phyloP scores from a whole-genome alignment of 2,113 vertebrate genomes.

The Dunckerocampus dactyliophorus region DNA sequence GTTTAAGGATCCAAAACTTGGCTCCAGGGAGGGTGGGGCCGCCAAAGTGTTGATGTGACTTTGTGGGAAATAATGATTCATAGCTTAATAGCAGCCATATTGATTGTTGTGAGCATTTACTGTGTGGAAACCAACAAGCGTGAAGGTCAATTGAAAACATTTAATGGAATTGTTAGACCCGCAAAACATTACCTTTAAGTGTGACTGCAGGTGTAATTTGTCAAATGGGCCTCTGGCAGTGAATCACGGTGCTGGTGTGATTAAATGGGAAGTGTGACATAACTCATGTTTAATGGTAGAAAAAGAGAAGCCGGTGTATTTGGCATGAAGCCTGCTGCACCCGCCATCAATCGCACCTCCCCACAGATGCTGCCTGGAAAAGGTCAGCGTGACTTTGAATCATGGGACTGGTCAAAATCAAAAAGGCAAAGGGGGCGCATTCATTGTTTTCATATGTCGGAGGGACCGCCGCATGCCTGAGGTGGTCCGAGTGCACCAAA shows the following conservation, averaged over 20 bases:
- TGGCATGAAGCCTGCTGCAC: slow-evolving; percentile 55
- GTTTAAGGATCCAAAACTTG: slow-evolving; percentile 44
- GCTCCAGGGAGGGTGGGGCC: slow-evolving; percentile 22
- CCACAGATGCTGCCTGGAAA: slow-evolving; percentile 64
- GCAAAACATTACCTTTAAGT: slow-evolving; percentile 50
- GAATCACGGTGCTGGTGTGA: slow-evolving; percentile 47
- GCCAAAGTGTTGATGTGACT: neutral
- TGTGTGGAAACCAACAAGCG: slow-evolving; percentile 22
- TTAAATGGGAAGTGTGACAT: slow-evolving; percentile 68
- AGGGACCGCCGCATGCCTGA: no score
- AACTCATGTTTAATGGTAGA: slow-evolving; percentile 72
- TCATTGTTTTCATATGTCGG: slow-evolving; percentile 47
- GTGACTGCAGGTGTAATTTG: slow-evolving; percentile 66
- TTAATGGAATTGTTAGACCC: slow-evolving; percentile 55
- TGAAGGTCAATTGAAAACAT: slow-evolving; percentile 67
- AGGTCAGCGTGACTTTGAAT: slow-evolving; percentile 73
- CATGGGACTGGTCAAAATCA: slow-evolving; percentile 55
- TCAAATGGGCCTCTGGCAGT: slow-evolving; percentile 58
- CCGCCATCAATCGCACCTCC: slow-evolving; percentile 62
- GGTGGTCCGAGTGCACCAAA: no score
- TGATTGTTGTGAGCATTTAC: slow-evolving; percentile 36
- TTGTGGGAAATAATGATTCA: slow-evolving; percentile 37
- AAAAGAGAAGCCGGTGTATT: slow-evolving; percentile 61
- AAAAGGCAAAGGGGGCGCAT: slow-evolving; percentile 49
- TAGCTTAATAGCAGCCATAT: slow-evolving; percentile 16